Conservation (phyloP, 1,140 invertebrate species). For the Pachypeltis micranthus region DNA sequence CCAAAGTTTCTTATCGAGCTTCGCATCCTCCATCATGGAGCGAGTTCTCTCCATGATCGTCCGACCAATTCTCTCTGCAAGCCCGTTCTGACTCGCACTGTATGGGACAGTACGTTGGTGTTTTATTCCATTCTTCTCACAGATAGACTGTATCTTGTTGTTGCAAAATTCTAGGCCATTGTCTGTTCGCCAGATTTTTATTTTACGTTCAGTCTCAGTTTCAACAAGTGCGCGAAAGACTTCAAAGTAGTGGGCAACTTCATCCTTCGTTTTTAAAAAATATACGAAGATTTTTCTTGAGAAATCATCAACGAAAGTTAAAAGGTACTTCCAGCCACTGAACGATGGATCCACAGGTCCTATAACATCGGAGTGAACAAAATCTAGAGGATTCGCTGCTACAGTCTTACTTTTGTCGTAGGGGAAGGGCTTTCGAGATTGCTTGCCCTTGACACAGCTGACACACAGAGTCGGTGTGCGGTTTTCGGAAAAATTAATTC, state of each 20-base stretch:
- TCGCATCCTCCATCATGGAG: background rate
- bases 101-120: background rate
- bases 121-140: background rate
- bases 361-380: background rate
- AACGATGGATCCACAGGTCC: background rate
- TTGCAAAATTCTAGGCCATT: too few species aligned
- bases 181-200: background rate
- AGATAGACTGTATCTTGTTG: background rate
- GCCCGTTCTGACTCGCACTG: background rate
- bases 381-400: background rate
- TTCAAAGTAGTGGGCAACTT: background rate
- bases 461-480: too few species aligned
- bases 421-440: background rate
- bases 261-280: background rate
- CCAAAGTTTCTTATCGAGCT: background rate
- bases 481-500: too few species aligned
- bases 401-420: background rate
- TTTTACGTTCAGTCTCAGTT: background rate
- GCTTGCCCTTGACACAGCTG: background rate
- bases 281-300: background rate
- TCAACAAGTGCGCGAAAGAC: background rate
- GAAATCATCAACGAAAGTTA: background rate
- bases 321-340: background rate
- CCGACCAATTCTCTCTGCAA: background rate
- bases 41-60: background rate